Evolutionary conservation across 1,140 invertebrate species (phyloP).

Genomic region (Aplysia californica): DNA sequence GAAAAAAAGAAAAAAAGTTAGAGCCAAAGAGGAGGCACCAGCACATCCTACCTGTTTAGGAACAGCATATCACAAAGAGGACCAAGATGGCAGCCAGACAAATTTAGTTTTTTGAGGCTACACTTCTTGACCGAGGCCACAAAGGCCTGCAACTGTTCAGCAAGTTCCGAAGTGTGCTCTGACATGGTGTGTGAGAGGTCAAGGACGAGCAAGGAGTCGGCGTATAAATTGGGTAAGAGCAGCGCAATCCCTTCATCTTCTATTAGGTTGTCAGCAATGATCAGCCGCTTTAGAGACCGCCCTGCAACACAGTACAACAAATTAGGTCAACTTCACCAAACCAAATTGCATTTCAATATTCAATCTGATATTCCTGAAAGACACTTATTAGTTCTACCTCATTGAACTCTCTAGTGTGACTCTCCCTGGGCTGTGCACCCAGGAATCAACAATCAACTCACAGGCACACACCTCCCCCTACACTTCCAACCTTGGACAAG

Average conservation of each 20-base stretch:
- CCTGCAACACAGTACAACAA: too few species aligned
- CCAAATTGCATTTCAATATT: too few species aligned
- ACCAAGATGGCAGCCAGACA: slow-evolving; percentile 6
- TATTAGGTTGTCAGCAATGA: background rate
- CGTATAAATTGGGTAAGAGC: background rate
- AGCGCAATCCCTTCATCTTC: background rate
- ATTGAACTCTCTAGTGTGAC: too few species aligned
- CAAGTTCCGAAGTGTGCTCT: background rate
- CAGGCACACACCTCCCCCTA: too few species aligned
- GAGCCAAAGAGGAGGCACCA: background rate
- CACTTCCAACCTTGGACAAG: too few species aligned
- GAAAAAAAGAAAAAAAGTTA: background rate
- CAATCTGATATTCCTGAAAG: too few species aligned
- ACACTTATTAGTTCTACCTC: too few species aligned
- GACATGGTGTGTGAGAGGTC: background rate
- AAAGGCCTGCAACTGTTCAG: background rate
- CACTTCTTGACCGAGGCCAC: background rate
- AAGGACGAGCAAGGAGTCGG: background rate
- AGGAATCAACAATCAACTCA: too few species aligned
- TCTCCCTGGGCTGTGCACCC: too few species aligned
- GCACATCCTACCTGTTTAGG: slow-evolving; percentile 7
- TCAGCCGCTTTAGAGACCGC: background rate
- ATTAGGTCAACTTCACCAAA: too few species aligned
- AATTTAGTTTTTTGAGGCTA: background rate
- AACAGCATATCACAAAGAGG: background rate